Evolutionary conservation across 2,113 vertebrate species (phyloP).

Genomic region (Corythaixoides concolor): DNA sequence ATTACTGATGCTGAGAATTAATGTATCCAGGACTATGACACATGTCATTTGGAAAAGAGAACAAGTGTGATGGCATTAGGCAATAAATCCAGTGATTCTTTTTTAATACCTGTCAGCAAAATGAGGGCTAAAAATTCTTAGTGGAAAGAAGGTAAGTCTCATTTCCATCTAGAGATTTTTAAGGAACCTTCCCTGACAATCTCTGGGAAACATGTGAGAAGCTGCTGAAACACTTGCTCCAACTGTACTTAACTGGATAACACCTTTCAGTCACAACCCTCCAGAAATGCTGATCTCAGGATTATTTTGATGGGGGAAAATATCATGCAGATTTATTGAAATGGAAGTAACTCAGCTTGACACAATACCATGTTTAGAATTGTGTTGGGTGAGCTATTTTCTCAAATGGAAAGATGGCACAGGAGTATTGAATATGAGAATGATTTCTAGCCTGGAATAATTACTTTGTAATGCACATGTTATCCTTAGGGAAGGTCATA

Average conservation of each 20-base stretch:
- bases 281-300: neutral
- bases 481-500: neutral
- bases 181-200: neutral
- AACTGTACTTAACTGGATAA: rapidly evolving
- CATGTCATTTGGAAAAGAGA: neutral
- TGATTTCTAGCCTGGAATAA: neutral
- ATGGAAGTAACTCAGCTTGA: neutral
- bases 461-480: neutral
- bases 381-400: neutral
- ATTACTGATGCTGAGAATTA: neutral
- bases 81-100: neutral
- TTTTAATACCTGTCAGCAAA: neutral
- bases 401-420: neutral
- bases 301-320: neutral
- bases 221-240: neutral
- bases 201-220: neutral
- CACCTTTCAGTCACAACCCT: neutral
- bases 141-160: neutral
- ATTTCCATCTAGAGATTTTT: neutral
- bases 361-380: neutral
- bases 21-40: neutral
- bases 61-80: neutral
- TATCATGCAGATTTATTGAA: neutral
- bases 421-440: neutral
- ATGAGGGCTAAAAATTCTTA: neutral